Evolutionary conservation across 1,140 invertebrate species (phyloP).

Genomic region (Pygmarrhopalites habei): DNA sequence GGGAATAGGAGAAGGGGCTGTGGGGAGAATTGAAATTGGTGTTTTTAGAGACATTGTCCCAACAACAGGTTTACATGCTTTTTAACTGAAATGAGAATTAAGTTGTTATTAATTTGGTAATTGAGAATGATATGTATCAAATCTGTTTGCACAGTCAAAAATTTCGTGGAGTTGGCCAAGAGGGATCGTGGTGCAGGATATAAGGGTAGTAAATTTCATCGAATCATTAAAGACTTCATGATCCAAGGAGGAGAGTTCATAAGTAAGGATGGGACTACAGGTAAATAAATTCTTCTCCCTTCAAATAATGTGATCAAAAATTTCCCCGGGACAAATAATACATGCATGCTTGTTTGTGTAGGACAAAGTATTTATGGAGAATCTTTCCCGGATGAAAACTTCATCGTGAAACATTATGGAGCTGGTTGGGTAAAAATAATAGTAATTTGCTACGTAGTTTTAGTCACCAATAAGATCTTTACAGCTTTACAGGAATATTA

Average conservation of each 20-base stretch:
- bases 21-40: background rate
- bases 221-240: slow-evolving; percentile 67
- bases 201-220: slow-evolving; percentile 67
- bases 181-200: slow-evolving; percentile 73
- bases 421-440: slow-evolving; percentile 33
- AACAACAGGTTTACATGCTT: too few relatives aligned
- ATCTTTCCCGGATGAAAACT: slow-evolving; percentile 86
- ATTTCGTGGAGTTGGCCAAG: slow-evolving; percentile 82
- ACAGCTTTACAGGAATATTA: too few relatives aligned
- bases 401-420: slow-evolving; percentile 50
- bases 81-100: too few relatives aligned
- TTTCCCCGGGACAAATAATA: too few relatives aligned
- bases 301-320: too few relatives aligned
- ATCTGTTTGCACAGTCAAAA: too few relatives aligned
- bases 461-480: slow-evolving; percentile 53
- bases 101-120: too few relatives aligned
- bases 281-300: too few relatives aligned
- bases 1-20: background rate
- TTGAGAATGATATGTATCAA: too few relatives aligned
- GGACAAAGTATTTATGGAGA: slow-evolving; percentile 67
- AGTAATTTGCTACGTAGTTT: background rate
- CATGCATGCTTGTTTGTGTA: too few relatives aligned
- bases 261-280: slow-evolving; percentile 72
- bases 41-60: slow-evolving; percentile 63
- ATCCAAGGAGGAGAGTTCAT: slow-evolving; percentile 78